Percentiles rank a stretch among this genome's conserved stretches.
Conservation (phyloP, 2,113 vertebrate genomes). For the Peucedramus taeniatus region DNA sequence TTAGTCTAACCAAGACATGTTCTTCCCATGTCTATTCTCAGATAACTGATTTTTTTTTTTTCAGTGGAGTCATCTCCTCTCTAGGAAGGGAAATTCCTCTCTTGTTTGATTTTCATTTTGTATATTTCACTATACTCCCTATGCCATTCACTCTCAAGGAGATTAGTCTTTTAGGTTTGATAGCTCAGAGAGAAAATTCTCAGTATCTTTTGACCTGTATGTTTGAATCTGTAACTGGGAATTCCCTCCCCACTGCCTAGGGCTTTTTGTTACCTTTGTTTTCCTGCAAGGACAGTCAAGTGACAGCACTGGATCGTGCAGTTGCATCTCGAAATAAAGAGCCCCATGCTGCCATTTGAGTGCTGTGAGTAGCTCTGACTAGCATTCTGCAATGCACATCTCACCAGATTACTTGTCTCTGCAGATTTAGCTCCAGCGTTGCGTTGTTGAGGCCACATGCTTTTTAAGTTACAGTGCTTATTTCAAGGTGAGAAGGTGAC, state of each 20-base stretch:
- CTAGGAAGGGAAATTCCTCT: neutral
- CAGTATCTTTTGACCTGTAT: neutral
- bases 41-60: neutral
- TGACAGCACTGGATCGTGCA: neutral
- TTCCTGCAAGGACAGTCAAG: neutral
- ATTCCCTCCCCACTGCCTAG: neutral
- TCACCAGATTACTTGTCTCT: neutral
- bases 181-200: neutral
- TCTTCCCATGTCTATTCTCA: neutral
- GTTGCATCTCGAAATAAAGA: neutral
- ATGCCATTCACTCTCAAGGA: neutral
- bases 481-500: neutral
- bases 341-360: neutral
- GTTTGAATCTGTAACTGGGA: neutral
- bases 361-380: neutral
- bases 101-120: neutral
- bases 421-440: constrained; percentile 12
- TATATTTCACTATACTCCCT: neutral
- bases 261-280: neutral
- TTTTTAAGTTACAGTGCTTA: neutral
- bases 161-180: neutral
- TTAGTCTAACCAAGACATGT: neutral
- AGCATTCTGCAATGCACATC: neutral
- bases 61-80: neutral
- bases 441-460: neutral